Evolutionary conservation across 2,113 vertebrate species (phyloP), one percentile per base, ranked within the genome.

Genomic region (Tamias sibiricus): DNA sequence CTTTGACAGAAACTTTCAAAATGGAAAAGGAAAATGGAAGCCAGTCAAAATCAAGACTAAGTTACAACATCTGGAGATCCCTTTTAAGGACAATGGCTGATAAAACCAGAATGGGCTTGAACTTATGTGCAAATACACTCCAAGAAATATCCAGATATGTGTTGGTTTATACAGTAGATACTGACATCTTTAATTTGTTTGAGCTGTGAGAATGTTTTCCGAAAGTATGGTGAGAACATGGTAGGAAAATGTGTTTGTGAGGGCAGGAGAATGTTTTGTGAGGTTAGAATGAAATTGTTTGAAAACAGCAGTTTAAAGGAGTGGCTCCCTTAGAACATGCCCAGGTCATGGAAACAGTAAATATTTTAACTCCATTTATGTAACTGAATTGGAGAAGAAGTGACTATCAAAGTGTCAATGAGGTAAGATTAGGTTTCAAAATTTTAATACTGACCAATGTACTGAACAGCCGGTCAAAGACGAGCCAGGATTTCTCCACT

Each of bases 31-130:
- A 96, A 89, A 79, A 95, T 71, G 54, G 77, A 82, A 89, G 54
- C 42, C 35, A 30, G 26, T 87, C 44, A 96, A 97, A 89, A 24
- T 92, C 90, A 96, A 88, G 44, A 95, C 89, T 84, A 91, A 95
- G 75, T 95, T 95, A 83, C 13, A 98, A 96, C 95, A 98, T 96
- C 96, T 98, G 97, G 98, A 97, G 95, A 95, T 86, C 92, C 62
- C 87, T 96, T 75, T 83, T 93, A 91, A 96, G 71, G 97, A 93
- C 85, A 93, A 94, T 59, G 94, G 49, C 88, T 98, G 85, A 95
- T 85, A 96, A 81, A 97, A 94, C 85, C 88, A 92, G 40, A 37
- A 91, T 96, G 74, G 2, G 68, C 4, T 95, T 97, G 68, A 97
- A 95, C 35, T 91, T 96, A 44, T 3, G 8, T 83, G 90, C 87